Percentiles rank a stretch among this genome's conserved stretches.
phyloP scores from a whole-genome alignment of 2,113 vertebrate species.

The Pungitius pungitius region DNA sequence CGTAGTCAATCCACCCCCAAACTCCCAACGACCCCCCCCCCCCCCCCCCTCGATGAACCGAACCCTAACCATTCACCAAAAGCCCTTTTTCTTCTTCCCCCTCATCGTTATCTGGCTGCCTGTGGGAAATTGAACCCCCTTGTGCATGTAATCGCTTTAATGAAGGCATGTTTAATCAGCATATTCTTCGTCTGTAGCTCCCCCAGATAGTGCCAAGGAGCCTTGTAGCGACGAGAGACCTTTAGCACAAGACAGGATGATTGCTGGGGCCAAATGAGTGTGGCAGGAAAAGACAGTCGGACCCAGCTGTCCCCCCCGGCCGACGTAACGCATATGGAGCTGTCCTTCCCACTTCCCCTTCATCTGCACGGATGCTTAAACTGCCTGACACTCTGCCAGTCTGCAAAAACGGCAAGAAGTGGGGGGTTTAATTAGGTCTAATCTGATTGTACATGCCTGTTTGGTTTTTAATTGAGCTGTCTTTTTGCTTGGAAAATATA shows the following conservation, averaged over 20 bases:
- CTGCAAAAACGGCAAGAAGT: slow-evolving; percentile 40
- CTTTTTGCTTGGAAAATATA: slow-evolving; percentile 34
- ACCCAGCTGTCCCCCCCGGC: slow-evolving; percentile 64
- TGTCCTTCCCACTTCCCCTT: slow-evolving; percentile 73
- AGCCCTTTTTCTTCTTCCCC: slow-evolving; percentile 28
- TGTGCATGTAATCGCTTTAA: slow-evolving; percentile 81
- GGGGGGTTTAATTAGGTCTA: slow-evolving; percentile 58
- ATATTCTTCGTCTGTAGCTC: slow-evolving; percentile 70
- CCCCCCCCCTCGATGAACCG: neutral
- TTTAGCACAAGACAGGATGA: slow-evolving; percentile 80
- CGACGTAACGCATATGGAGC: slow-evolving; percentile 76
- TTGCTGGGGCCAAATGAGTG: slow-evolving; percentile 77
- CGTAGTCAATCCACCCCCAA: slow-evolving; percentile 13
- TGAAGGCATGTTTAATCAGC: slow-evolving; percentile 79
- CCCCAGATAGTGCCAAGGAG: slow-evolving; percentile 75
- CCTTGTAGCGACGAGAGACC: slow-evolving; percentile 80
- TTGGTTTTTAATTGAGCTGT: slow-evolving; percentile 63
- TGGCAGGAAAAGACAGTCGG: slow-evolving; percentile 78
- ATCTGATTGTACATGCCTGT: slow-evolving; percentile 65
- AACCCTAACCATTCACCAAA: slow-evolving; percentile 32
- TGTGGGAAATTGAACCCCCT: slow-evolving; percentile 69
- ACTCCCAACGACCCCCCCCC: neutral
- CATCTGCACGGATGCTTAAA: slow-evolving; percentile 65
- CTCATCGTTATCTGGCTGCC: slow-evolving; percentile 72
- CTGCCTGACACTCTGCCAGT: slow-evolving; percentile 65